phyloP scores from a whole-genome alignment of 2,797 vertebrate genomes.

The Phrynocephalus vlangalii region DNA sequence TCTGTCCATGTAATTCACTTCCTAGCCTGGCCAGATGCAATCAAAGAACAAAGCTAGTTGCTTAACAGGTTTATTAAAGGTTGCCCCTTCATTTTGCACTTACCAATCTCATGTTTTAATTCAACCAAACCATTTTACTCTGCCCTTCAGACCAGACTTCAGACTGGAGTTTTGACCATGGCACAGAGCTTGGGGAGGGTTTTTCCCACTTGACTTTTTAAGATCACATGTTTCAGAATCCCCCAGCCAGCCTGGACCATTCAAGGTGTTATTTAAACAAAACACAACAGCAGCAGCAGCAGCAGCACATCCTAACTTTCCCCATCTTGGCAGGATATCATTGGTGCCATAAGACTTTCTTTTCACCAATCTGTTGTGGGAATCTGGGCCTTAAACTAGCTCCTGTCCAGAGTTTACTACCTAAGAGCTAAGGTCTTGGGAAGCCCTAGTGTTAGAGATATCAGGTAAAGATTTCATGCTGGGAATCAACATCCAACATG shows the following conservation, averaged over 20 bases:
- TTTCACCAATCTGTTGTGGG: neutral
- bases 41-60: neutral
- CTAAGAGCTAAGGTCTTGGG: neutral
- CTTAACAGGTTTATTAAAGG: neutral
- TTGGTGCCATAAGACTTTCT: neutral
- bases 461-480: neutral
- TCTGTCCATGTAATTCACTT: neutral
- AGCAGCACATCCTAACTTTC: too few species aligned
- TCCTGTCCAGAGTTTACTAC: neutral
- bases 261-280: too few species aligned
- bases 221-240: too few species aligned
- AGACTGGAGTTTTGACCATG: too few species aligned
- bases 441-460: neutral
- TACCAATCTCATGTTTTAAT: neutral
- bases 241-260: too few species aligned
- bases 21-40: neutral
- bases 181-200: too few species aligned
- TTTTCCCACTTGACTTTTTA: too few species aligned
- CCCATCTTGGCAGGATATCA: neutral
- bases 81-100: rapidly evolving
- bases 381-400: neutral
- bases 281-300: too few species aligned
- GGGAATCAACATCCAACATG: neutral
- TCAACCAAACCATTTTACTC: neutral
- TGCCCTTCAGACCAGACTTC: too few species aligned